A percentile compares a stretch with the other conserved stretches of the same genome.
phyloP scores from a whole-genome alignment of 2,113 vertebrate species.

The Theristicus caerulescens region DNA sequence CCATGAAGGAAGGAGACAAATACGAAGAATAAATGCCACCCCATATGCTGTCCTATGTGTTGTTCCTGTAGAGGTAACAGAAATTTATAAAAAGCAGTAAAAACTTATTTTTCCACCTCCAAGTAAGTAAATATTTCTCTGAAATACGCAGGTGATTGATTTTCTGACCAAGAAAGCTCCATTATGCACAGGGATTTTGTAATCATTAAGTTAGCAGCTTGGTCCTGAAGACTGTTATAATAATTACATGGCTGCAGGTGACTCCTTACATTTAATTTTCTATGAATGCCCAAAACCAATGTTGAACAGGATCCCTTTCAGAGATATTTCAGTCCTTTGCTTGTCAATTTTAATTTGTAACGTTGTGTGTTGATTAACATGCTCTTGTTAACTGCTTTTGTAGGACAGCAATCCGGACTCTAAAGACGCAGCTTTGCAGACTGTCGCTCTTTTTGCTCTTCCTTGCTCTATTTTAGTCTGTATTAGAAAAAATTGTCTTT shows the following conservation, averaged over 20 bases:
- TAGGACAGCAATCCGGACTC: not conserved
- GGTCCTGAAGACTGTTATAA: not conserved
- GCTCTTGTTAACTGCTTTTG: not conserved
- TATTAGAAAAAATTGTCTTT: not conserved
- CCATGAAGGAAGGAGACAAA: not conserved
- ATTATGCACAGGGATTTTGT: not conserved
- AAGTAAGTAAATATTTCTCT: not conserved
- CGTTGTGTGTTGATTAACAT: not conserved
- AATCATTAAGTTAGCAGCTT: not conserved
- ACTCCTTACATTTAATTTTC: not conserved
- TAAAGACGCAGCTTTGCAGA: not conserved
- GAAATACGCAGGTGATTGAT: not conserved
- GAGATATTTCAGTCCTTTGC: not conserved
- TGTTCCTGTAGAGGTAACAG: not conserved
- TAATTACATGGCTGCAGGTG: constrained; percentile 15
- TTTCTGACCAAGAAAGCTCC: not conserved
- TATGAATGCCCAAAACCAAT: not conserved
- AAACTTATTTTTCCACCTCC: not conserved
- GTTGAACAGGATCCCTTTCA: not conserved
- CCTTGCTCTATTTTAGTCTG: not conserved
- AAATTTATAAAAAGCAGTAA: not conserved
- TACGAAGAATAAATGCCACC: not conserved
- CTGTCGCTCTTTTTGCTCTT: not conserved
- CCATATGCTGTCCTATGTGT: not conserved
- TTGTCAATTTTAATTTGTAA: not conserved